Evolutionary conservation across 2,888 invertebrate species (phyloP).

Genomic region (Branchellion lobata): DNA sequence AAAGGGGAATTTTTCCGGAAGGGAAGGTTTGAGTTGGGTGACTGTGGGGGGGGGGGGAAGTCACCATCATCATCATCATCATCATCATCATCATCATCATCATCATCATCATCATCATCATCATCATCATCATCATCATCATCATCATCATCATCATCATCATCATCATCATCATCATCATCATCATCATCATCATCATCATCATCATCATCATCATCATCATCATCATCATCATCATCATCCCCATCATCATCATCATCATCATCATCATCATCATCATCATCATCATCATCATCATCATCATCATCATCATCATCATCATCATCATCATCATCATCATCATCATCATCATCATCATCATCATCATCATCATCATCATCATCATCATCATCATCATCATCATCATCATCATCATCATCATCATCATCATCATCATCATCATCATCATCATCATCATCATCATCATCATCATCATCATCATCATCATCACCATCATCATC

Average conservation of each 20-base stretch:
- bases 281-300: constrained; percentile 42
- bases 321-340: not conserved
- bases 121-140: constrained; percentile 10
- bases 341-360: not conserved
- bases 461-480: constrained; percentile 5
- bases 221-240: too few species aligned
- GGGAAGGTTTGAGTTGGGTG: too few species aligned
- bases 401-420: constrained; percentile 14
- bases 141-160: constrained; percentile 3
- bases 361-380: not conserved
- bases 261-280: constrained; percentile 1
- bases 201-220: constrained; percentile 84
- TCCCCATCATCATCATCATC: too few species aligned
- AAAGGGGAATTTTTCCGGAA: too few species aligned
- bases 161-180: constrained; percentile 14
- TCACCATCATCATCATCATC: constrained; percentile 23
- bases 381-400: constrained; percentile 4
- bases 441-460: constrained; percentile 4
- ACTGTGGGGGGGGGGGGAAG: too few species aligned
- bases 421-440: not conserved
- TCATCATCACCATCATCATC: not conserved
- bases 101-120: constrained; percentile 39
- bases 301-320: constrained; percentile 30
- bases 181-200: constrained; percentile 17
- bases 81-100: constrained; percentile 29